Base-by-base conservation (phyloP, 2,888 invertebrate genomes). In the Dasypogon diadema region DNA sequence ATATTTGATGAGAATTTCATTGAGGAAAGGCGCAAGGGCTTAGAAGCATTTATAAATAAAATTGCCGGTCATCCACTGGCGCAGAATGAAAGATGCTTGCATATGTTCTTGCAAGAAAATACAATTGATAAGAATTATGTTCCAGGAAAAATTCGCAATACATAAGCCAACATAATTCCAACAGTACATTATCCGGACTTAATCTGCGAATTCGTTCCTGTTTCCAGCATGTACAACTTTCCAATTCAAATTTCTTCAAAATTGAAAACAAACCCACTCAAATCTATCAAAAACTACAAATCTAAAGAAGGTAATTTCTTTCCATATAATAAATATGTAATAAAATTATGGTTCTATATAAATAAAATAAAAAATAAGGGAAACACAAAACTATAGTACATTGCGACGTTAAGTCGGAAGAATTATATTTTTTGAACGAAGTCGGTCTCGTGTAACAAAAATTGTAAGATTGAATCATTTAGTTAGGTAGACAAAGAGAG, bases 1-100 rank as follows among this genome's bases (percentile, higher is more conserved):
- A 97, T 99, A 83, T 99, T 97, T 87, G 99, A 99, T 86, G 99
- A 99, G 84, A 98, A 97, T 83, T 99, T 99, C 85, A 99, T 99
- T 83, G 99, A 99, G 87, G 98, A 99, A 81, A 91, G 99, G 82
- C 92, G 98, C 87, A 98, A 98, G 90, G 98, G 93, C 79, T 89
- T 99, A 82, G 99, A 99, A 90, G 91, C 93, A 83, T 99, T 99
- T 88, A 94, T 99, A 82, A 99, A 99, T 88, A 99, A 99, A 90
- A 97, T 99, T 84, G 98, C 98, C 70, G 99, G 99, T 75, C 99
- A 99, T 88, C 99, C 99, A 2, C 88, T 99, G 84, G 99, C 99
- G 77, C 99, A 99, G 88, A 99, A 99, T 87, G 99, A 99, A 88
- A 91, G 96, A 84, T 99, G 99, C 88, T 91, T 99, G 83, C 99